Evolutionary conservation across 2,888 invertebrate species (phyloP).

Genomic region (Balanococcus diminutus): DNA sequence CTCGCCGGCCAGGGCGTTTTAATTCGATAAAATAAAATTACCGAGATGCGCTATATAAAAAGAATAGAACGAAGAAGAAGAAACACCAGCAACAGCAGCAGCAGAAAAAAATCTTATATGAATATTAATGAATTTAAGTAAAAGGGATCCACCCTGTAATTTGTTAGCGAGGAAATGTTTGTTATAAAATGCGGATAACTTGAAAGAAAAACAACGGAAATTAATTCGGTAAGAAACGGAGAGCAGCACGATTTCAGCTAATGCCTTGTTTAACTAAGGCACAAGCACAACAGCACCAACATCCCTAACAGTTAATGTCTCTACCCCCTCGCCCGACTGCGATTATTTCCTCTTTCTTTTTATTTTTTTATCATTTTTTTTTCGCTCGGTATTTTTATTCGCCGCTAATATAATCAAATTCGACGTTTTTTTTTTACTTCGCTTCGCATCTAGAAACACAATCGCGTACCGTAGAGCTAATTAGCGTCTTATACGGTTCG

Average conservation of each 20-base stretch:
- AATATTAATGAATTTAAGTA: slow-evolving; percentile 54
- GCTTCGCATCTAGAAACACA: neutral
- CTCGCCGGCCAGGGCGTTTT: neutral
- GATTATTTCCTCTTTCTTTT: neutral
- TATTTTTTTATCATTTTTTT: neutral
- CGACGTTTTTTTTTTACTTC: neutral
- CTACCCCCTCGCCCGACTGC: neutral
- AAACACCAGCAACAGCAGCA: neutral
- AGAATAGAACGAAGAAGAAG: neutral
- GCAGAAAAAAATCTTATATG: slow-evolving; percentile 51
- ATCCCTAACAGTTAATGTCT: slow-evolving; percentile 52
- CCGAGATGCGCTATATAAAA: neutral
- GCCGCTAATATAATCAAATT: slow-evolving; percentile 39
- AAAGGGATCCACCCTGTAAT: slow-evolving; percentile 54
- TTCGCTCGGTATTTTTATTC: neutral
- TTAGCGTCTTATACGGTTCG: neutral
- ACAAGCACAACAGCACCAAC: slow-evolving; percentile 45
- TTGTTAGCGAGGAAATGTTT: slow-evolving; percentile 49
- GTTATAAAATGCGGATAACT: slow-evolving; percentile 51
- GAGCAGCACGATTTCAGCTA: slow-evolving; percentile 49
- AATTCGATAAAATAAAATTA: neutral
- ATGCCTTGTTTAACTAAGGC: slow-evolving; percentile 53
- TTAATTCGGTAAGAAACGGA: slow-evolving; percentile 54
- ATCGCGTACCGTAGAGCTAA: slow-evolving; percentile 5
- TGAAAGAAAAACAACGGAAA: slow-evolving; percentile 55